These are phyloP conservation scores for Antheraea assamensis DNA, from an alignment of 2,888 invertebrate species.

Conservation along the genomic window DNA sequence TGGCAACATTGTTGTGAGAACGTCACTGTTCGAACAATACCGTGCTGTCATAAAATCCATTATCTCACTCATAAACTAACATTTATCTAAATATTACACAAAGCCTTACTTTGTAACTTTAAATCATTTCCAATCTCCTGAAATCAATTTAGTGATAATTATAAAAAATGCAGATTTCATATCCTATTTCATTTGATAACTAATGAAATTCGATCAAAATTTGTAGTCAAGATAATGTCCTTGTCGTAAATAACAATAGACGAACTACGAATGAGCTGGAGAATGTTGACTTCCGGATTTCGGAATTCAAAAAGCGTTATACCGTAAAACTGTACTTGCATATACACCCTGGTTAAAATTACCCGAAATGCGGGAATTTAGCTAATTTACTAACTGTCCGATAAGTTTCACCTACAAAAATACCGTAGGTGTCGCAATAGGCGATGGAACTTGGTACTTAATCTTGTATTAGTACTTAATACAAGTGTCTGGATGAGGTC, in stretches of 20 bases:
- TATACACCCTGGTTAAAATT: neutral
- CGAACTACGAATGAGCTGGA: neutral
- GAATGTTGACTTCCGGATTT: neutral
- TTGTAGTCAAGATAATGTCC: neutral
- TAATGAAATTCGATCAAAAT: neutral
- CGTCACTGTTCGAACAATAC: conserved; percentile 30
- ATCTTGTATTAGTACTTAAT: neutral
- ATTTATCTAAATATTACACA: conserved; percentile 12
- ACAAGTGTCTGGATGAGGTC: neutral
- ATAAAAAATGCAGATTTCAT: neutral
- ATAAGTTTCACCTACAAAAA: conserved; percentile 1
- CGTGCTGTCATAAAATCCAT: conserved; percentile 4
- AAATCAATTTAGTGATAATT: neutral
- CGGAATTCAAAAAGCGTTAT: neutral
- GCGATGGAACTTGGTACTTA: neutral
- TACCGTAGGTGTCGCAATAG: neutral
- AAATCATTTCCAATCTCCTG: neutral
- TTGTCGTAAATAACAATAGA: neutral
- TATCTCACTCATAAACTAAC: conserved; percentile 41
- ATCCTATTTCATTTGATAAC: neutral
- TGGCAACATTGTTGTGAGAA: conserved; percentile 41
- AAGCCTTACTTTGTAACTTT: neutral
- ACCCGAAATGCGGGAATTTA: neutral
- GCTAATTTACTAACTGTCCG: neutral
- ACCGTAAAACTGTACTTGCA: neutral